Evolutionary conservation across 2,888 invertebrate genomes (phyloP).

Genomic region (Syritta pipiens): DNA sequence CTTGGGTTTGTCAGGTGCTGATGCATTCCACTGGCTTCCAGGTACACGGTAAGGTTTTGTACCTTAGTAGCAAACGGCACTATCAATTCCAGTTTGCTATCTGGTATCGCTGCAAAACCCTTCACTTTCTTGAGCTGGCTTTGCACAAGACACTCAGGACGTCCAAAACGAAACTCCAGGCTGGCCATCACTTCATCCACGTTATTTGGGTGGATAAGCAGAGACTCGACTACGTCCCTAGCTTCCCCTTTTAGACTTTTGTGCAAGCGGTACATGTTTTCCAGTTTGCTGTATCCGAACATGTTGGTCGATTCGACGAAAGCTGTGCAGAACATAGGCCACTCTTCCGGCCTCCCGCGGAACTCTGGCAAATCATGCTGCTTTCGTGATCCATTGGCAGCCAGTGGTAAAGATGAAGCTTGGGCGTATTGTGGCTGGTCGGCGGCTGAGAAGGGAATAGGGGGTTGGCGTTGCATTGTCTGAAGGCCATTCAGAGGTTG

Average conservation of each 20-base stretch:
- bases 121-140: constrained; percentile 42
- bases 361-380: constrained; percentile 47
- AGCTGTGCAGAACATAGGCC: constrained; percentile 56
- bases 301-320: constrained; percentile 39
- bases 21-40: constrained; percentile 1
- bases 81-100: no score
- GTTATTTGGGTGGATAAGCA: constrained; percentile 53
- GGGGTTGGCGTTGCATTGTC: not conserved
- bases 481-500: not conserved
- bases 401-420: not conserved
- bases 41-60: no score
- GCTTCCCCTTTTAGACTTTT: constrained; percentile 44
- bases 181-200: constrained; percentile 30
- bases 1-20: constrained; percentile 24
- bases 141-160: constrained; percentile 46
- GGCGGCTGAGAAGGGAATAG: not conserved
- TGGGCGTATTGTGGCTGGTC: not conserved
- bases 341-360: constrained; percentile 53
- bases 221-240: constrained; percentile 42
- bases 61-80: no score
- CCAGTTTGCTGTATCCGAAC: constrained; percentile 32
- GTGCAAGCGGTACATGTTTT: constrained; percentile 43
- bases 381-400: constrained; percentile 5
- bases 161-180: constrained; percentile 44
- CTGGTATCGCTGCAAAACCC: constrained; percentile 30